Base-by-base conservation (phyloP, 64 coral and sea anemone genomes). In the Porites lutea region DNA sequence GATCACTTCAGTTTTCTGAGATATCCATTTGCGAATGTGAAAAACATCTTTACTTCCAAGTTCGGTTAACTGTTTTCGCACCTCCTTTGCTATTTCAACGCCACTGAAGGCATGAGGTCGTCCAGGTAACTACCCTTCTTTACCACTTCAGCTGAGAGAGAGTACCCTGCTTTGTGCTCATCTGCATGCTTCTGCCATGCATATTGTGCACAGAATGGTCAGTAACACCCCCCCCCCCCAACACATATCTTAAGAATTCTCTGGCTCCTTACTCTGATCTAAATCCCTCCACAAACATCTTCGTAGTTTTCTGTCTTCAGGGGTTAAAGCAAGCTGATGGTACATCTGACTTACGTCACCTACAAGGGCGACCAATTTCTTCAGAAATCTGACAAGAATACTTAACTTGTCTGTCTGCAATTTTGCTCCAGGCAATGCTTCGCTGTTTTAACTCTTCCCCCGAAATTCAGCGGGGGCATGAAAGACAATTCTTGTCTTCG, bases 11-110 rank as follows among this genome's bases (percentile, higher is more conserved):
- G 74, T 68, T 21, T 83, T 54, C 47, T 82, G 65, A 16, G 89
- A 96, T 19, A 96, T 88, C 94, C 94, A 91, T 48, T 91, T 90
- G 53, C 22, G 88, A 47, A 95, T 91, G 81, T 95, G 88, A 14
- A 80, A 95, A 52, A 82, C 85, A 15, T 77, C 89, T 88, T 73
- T 73, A 73, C 91, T 74, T 18, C 81, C 88, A 13, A 76, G 71
- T 55, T 86, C 79, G 51, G 88, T 90, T 48, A 90, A 78, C 44
- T 79, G 59, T 18, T 72, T 21, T 55, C 88, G 27, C 10, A 80
- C 58, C 60, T 90, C 88, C 65, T 53, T 90, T 51, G 88, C 75
- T 62, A 44, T 44, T 79, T 69, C 65, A 5, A 90, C 60, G 71
- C 19, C 45, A 95, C 89, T 61, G 89, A 92, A 43, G 75, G 77